phyloP scores from a whole-genome alignment of 2,113 vertebrate species.

The Pogona vitticeps region DNA sequence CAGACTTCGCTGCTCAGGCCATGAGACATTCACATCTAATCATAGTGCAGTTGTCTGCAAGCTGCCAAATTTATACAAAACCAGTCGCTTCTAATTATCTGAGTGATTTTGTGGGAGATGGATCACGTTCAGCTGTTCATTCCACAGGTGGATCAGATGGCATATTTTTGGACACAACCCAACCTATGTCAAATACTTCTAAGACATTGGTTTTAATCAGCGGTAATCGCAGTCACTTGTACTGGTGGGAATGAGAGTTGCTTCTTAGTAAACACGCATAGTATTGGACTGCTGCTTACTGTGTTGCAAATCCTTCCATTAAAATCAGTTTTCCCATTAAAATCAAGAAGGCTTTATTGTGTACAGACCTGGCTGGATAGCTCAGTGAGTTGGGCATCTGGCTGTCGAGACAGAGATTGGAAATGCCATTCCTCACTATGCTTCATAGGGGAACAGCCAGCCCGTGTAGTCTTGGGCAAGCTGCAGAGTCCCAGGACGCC shows the following conservation, averaged over 20 bases:
- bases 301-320: background rate
- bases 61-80: background rate
- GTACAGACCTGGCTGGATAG: too few species aligned
- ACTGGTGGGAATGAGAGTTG: background rate
- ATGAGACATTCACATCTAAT: background rate
- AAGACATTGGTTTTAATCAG: too few species aligned
- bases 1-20: background rate
- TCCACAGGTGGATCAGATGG: background rate
- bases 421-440: too few species aligned
- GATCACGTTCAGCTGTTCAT: background rate
- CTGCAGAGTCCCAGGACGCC: too few species aligned
- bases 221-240: background rate
- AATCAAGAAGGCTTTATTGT: too few species aligned
- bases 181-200: background rate
- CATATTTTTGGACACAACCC: too few species aligned
- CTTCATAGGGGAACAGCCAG: too few species aligned
- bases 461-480: too few species aligned
- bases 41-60: background rate
- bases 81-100: background rate
- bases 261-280: background rate
- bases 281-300: background rate
- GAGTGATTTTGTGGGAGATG: slow-evolving; percentile 26
- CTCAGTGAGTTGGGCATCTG: too few species aligned
- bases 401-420: too few species aligned
- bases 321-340: background rate